Percentiles rank a stretch among this genome's conserved stretches.
phyloP scores from a whole-genome alignment of 2,113 vertebrate species.

The Mohoua ochrocephala region DNA sequence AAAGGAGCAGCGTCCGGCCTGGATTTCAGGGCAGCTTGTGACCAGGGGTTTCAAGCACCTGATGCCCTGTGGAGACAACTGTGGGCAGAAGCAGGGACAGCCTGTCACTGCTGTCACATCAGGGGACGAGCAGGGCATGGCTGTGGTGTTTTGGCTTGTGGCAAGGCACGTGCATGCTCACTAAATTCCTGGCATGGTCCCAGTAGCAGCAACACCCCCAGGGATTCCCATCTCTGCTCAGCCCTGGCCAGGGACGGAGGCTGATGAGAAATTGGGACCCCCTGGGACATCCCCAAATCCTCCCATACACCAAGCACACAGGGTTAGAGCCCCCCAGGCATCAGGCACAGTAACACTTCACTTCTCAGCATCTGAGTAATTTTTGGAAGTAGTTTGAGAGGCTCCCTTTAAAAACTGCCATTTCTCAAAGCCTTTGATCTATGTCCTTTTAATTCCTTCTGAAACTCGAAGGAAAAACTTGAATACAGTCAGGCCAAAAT shows the following conservation, averaged over 20 bases:
- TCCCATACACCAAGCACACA: rapidly evolving
- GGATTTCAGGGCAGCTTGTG: neutral
- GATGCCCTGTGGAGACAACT: rapidly evolving
- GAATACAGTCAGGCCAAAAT: neutral
- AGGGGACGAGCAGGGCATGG: neutral
- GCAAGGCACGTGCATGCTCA: rapidly evolving
- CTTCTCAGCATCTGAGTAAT: neutral
- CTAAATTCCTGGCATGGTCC: rapidly evolving
- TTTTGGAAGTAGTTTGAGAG: neutral
- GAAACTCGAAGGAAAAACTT: neutral
- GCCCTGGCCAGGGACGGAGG: neutral
- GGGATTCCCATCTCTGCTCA: neutral
- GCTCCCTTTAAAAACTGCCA: neutral
- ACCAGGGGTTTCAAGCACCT: neutral
- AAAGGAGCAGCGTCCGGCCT: neutral
- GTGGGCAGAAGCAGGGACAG: neutral
- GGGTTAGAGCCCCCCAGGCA: neutral
- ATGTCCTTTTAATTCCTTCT: neutral
- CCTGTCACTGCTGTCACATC: neutral
- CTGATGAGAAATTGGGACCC: neutral
- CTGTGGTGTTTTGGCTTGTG: neutral
- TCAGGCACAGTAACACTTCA: neutral
- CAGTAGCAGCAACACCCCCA: rapidly evolving
- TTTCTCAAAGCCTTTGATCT: neutral
- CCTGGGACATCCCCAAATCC: rapidly evolving